phyloP scores from a whole-genome alignment of 2,797 vertebrate species.

The Xenentodon cancila region DNA sequence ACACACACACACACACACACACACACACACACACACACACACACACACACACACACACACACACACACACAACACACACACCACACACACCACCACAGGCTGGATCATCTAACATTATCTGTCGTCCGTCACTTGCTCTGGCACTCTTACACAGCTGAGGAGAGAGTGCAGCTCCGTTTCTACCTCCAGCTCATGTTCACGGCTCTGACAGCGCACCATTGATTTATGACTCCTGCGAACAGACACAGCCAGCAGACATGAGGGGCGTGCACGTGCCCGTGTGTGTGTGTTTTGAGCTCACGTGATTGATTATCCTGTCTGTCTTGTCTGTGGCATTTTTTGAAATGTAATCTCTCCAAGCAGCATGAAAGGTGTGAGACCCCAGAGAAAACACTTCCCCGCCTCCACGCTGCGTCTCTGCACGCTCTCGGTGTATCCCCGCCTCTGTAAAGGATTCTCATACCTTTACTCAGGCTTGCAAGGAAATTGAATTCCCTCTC shows the following conservation, averaged over 20 bases:
- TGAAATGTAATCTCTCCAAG: constrained; percentile 79
- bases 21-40: constrained; percentile 25
- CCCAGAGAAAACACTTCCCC: constrained; percentile 52
- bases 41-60: constrained; percentile 1
- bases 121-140: constrained; percentile 51
- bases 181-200: constrained; percentile 64
- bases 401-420: background rate
- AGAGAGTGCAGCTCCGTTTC: constrained; percentile 29
- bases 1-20: background rate
- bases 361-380: constrained; percentile 75
- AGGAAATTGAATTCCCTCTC: constrained; percentile 71
- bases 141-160: constrained; percentile 12
- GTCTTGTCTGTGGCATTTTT: constrained; percentile 76
- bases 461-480: constrained; percentile 60
- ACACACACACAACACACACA: background rate
- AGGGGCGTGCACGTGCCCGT: constrained; percentile 15
- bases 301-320: constrained; percentile 80
- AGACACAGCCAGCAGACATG: constrained; percentile 74
- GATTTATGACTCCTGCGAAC: constrained; percentile 80
- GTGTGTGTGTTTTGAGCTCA: constrained; percentile 54
- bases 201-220: constrained; percentile 68
- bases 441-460: constrained; percentile 60
- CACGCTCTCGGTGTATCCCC: constrained; percentile 24
- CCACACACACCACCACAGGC: constrained; percentile 4
- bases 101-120: constrained; percentile 48